A percentile compares a stretch with the other conserved stretches of the same genome.
Conservation (phyloP, 2,113 vertebrate species). For the Notothenia coriiceps region DNA sequence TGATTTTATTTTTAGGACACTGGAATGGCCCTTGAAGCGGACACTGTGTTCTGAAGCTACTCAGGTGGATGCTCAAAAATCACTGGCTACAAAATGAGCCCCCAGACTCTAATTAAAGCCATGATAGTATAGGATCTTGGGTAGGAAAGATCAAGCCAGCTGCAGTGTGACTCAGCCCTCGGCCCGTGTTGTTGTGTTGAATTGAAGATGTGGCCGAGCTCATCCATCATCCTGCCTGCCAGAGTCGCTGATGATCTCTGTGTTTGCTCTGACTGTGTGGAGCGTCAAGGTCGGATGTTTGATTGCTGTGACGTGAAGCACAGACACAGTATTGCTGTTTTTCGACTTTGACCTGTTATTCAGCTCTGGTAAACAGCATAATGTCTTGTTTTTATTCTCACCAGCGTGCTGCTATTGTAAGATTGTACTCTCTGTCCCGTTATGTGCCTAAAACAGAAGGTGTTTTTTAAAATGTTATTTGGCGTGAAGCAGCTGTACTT, state of each 20-base stretch:
- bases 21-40: neutral
- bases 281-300: conserved; percentile 47
- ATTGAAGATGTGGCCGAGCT: conserved; percentile 38
- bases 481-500: neutral
- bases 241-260: conserved; percentile 43
- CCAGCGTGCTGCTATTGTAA: neutral
- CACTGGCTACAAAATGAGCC: conserved; percentile 10
- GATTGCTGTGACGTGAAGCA: conserved; percentile 41
- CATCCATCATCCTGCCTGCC: conserved; percentile 63
- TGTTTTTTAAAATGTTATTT: neutral
- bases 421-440: neutral
- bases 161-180: conserved; percentile 22
- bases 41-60: neutral
- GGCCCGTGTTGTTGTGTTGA: conserved; percentile 18
- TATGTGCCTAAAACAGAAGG: neutral
- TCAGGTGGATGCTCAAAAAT: neutral
- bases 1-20: neutral
- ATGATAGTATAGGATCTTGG: neutral
- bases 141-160: conserved; percentile 4
- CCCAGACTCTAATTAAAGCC: neutral
- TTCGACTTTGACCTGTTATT: conserved; percentile 6
- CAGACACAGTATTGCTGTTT: conserved; percentile 2
- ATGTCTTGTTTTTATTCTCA: conserved; percentile 21
- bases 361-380: neutral
- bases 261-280: conserved; percentile 49